Percentiles rank a stretch among this genome's conserved stretches.
Evolutionary conservation across 2,113 vertebrate species (phyloP).

Genomic region (Phyllopteryx taeniolatus): DNA sequence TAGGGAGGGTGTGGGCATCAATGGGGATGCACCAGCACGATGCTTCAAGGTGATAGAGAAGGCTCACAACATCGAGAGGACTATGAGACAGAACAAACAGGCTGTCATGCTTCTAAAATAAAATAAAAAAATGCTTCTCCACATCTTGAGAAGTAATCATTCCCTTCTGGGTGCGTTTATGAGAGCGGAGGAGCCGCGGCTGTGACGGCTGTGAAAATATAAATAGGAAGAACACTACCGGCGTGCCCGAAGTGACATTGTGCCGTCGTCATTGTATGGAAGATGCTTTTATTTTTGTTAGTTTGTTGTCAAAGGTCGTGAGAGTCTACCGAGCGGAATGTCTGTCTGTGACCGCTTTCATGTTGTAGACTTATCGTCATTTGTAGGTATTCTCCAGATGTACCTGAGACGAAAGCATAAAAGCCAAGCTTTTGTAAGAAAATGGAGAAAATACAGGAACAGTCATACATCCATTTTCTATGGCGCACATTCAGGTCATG

Average conservation of each 20-base stretch:
- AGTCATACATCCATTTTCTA: background rate
- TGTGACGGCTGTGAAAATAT: constrained; percentile 51
- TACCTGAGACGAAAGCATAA: constrained; percentile 50
- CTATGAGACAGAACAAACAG: constrained; percentile 54
- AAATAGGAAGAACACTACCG: constrained; percentile 35
- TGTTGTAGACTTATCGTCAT: background rate
- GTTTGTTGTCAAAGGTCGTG: background rate
- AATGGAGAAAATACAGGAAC: constrained; percentile 21
- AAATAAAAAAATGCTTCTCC: constrained; percentile 59
- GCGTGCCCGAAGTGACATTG: constrained; percentile 23
- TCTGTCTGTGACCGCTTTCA: constrained; percentile 23
- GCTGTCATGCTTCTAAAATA: constrained; percentile 38
- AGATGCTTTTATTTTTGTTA: constrained; percentile 11
- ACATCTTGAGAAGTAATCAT: constrained; percentile 74
- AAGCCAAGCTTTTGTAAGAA: constrained; percentile 26
- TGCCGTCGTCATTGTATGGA: constrained; percentile 23
- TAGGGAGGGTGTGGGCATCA: too few relatives aligned
- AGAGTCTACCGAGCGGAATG: constrained; percentile 14
- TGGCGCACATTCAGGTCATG: background rate
- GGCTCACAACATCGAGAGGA: constrained; percentile 17
- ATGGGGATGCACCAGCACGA: background rate
- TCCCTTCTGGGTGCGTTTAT: constrained; percentile 72
- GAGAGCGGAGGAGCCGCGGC: constrained; percentile 59
- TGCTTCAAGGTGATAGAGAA: constrained; percentile 58
- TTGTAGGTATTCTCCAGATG: constrained; percentile 38